Evolutionary conservation across 2,797 vertebrate species (phyloP), one percentile per base, ranked within the genome.

Genomic region (Hydrolagus colliei): DNA sequence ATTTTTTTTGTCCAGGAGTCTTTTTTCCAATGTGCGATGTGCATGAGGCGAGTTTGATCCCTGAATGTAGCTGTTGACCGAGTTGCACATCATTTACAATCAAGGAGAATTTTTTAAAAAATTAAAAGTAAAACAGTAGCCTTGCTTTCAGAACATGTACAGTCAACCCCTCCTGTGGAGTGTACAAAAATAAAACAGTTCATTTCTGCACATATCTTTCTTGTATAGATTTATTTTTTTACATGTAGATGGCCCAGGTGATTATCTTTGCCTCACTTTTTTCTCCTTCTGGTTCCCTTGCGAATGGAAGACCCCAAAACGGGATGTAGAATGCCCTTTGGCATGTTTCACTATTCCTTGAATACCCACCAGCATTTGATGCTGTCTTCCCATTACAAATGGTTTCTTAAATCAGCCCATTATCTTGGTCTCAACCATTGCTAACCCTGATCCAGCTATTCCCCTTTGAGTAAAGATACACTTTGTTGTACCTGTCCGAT

Each of bases 31-130:
- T 84, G 79, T 84, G 79, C 79, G 79, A 84, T 84, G 79, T 84
- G 79, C 79, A 84, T 84, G 79, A 84, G 79, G 79, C 79, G 79
- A 84, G 79, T 84, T 84, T 84, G 79, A 68, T 52, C 71, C 79
- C 79, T 84, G 79, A 84, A 84, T 84, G 79, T 84, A 71, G 79
- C 79, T 84, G 79, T 84, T 84, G 79, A 84, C 79, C 68, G 79
- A 84, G 79, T 84, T 84, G 79, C 79, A 84, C 79, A 84, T 84
- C 79, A 84, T 84, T 84, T 84, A 71, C 79, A 84, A 84, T 84
- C 79, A 71, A 84, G 78, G 78, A 82, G 79, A 84, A 65, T 67
- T 84, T 71, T 41, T 12, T 71, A 84, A 80, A 61, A 82, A 84
- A 71, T 71, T 11, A 84, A 84, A 84, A 84, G 71, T 84, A 67